Evolutionary conservation across 53 echinoderm and acorn worm species (phyloP).

Genomic region (Echinarachnius parma): DNA sequence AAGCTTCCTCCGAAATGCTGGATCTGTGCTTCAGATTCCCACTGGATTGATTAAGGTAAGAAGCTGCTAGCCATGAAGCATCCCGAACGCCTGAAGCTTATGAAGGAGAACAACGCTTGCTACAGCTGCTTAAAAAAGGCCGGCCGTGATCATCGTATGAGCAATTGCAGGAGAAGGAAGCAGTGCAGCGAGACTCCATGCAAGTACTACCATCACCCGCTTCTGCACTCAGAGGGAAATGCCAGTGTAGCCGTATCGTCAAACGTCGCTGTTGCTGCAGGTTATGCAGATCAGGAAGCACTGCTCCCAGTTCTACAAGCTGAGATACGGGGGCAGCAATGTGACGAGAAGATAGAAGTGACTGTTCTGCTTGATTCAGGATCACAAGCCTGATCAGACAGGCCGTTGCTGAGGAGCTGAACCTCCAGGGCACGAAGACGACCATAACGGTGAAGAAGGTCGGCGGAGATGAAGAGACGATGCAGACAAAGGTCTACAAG

Average conservation of each 20-base stretch:
- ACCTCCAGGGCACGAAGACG: constrained; percentile 38
- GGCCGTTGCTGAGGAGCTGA: constrained; percentile 26
- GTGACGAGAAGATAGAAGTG: neutral
- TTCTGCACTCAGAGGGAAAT: constrained; percentile 25
- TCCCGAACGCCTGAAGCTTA: constrained; percentile 35
- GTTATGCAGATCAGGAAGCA: neutral
- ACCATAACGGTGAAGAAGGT: constrained; percentile 46
- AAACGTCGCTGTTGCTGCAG: constrained; percentile 11
- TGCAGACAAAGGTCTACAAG: constrained; percentile 27
- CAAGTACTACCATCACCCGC: constrained; percentile 42
- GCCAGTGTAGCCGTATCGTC: no score
- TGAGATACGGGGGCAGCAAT: constrained; percentile 23
- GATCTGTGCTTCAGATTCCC: constrained; percentile 47
- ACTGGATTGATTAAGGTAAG: constrained; percentile 63
- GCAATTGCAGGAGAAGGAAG: constrained; percentile 48
- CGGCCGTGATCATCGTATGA: constrained; percentile 48
- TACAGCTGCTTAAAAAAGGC: constrained; percentile 73
- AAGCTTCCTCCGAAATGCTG: constrained; percentile 57
- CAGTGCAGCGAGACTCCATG: constrained; percentile 60
- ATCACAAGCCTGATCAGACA: constrained; percentile 42
- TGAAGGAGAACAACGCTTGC: constrained; percentile 64
- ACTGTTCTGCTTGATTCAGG: constrained; percentile 58
- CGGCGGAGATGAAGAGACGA: constrained; percentile 42
- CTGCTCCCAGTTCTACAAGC: constrained; percentile 51
- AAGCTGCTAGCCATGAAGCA: constrained; percentile 36